Evolutionary conservation across 2,797 vertebrate species (phyloP).

Genomic region (Tokudaia tokunoshimensis): DNA sequence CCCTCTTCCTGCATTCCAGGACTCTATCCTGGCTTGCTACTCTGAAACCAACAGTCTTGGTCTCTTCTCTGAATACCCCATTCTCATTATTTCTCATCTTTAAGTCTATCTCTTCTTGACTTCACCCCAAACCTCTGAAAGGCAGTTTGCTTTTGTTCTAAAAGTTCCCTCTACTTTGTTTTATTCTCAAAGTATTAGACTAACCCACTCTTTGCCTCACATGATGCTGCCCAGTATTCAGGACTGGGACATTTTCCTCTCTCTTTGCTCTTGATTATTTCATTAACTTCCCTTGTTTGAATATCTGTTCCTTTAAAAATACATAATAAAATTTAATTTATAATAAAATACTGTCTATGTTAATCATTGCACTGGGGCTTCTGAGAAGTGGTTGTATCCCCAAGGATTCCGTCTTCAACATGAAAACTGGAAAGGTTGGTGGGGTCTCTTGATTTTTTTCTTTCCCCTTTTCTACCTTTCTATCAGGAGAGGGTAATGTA

Average conservation of each 20-base stretch:
- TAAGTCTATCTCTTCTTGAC: neutral
- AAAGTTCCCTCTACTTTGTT: constrained; percentile 3
- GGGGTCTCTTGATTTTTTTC: neutral
- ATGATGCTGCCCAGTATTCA: neutral
- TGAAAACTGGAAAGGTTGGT: neutral
- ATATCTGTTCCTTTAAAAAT: neutral
- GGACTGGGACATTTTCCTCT: neutral
- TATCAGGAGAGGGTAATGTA: neutral
- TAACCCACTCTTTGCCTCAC: neutral
- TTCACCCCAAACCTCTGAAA: neutral
- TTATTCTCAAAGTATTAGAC: neutral
- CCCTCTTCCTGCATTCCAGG: neutral
- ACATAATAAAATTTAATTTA: neutral
- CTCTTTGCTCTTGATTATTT: neutral
- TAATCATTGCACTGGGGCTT: neutral
- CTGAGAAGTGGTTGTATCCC: neutral
- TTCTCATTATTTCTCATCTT: neutral
- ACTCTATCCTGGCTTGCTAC: too few relatives aligned
- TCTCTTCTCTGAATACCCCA: neutral
- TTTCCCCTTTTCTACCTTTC: neutral
- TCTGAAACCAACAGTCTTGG: neutral
- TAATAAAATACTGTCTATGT: too few relatives aligned
- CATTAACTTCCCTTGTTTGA: neutral
- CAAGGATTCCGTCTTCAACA: neutral
- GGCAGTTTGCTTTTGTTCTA: neutral